Percentiles rank a stretch among this genome's conserved stretches.
These are phyloP conservation scores for Eclectus roratus DNA, from an alignment of 2,113 vertebrate genomes.

Conservation along the genomic window DNA sequence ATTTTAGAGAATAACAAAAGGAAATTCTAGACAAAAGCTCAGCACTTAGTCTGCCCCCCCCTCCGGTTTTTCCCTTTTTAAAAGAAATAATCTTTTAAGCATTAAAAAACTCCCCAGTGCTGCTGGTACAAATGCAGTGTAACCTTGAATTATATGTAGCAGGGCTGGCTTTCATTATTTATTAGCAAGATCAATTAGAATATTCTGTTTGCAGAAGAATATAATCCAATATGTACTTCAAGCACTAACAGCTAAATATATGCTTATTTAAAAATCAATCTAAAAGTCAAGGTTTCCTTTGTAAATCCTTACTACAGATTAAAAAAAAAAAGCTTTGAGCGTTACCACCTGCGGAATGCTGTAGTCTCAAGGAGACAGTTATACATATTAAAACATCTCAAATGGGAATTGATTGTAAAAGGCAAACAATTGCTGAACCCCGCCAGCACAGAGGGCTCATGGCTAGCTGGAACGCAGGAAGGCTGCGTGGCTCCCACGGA, in stretches of 20 bases:
- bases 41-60: not conserved
- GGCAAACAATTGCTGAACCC: not conserved
- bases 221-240: conserved; percentile 61
- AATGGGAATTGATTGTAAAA: not conserved
- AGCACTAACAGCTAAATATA: conserved; percentile 76
- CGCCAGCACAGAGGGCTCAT: rapidly evolving
- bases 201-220: conserved; percentile 59
- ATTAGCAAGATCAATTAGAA: conserved; percentile 79
- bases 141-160: conserved; percentile 73
- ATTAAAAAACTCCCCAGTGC: not conserved
- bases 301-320: conserved; percentile 48
- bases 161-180: conserved; percentile 62
- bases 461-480: rapidly evolving
- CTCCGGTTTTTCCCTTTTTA: not conserved
- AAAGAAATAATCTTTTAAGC: conserved; percentile 24
- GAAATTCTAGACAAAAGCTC: conserved; percentile 9
- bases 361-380: not conserved
- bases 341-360: conserved; percentile 6
- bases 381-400: not conserved
- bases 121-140: conserved; percentile 24
- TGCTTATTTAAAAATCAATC: conserved; percentile 79
- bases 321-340: not conserved
- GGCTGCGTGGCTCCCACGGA: rapidly evolving
- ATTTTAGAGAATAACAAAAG: conserved; percentile 10
- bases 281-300: conserved; percentile 70